These are phyloP conservation scores for Drosophila willistoni DNA, from an alignment of 1,140 invertebrate species.

Conservation along the genomic window DNA sequence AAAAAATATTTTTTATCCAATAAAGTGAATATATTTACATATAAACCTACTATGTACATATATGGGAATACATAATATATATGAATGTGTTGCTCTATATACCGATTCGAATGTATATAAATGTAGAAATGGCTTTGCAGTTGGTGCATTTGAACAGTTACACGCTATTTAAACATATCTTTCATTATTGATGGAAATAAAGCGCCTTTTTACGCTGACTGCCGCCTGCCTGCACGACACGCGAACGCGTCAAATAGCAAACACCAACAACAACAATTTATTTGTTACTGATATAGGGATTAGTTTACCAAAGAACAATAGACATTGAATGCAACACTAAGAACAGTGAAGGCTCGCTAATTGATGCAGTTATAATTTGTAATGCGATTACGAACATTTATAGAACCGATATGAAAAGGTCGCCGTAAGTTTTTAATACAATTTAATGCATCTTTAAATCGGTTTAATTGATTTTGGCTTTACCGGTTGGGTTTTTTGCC, in stretches of 20 bases:
- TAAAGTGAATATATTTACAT: conserved; percentile 3
- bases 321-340: conserved; percentile 16
- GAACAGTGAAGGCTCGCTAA: conserved; percentile 19
- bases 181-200: conserved; percentile 74
- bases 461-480: not conserved
- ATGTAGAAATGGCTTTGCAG: conserved; percentile 39
- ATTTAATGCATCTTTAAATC: too few species aligned
- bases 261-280: conserved; percentile 36
- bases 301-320: conserved; percentile 26
- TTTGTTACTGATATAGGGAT: conserved; percentile 31
- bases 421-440: too few species aligned
- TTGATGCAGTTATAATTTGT: conserved; percentile 5
- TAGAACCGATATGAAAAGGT: conserved; percentile 18
- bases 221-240: not conserved
- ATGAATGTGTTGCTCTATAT: not conserved
- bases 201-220: conserved; percentile 32
- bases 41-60: not conserved
- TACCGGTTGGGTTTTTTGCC: too few species aligned
- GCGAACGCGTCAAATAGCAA: conserved; percentile 51
- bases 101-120: conserved; percentile 6
- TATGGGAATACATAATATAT: not conserved
- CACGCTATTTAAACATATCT: conserved; percentile 72
- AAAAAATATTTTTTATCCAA: conserved; percentile 67
- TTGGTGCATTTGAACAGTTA: conserved; percentile 58
- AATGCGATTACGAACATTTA: conserved; percentile 17